Conservation (phyloP, 2,797 vertebrate species). For the Siniperca undulata region DNA sequence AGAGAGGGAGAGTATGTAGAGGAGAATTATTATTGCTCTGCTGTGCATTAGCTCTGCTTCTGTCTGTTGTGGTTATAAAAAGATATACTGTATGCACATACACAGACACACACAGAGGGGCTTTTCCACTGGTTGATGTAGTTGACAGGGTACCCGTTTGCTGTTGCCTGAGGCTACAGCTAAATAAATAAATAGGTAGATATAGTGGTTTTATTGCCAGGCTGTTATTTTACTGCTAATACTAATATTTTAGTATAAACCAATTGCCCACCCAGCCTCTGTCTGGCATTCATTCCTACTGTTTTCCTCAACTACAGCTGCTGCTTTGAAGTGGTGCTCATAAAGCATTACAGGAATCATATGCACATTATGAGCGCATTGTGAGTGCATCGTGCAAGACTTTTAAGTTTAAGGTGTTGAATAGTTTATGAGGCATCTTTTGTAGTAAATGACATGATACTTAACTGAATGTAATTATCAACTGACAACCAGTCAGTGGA, state of each 20-base stretch:
- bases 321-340: slow-evolving; percentile 47
- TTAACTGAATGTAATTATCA: background rate
- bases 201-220: slow-evolving; percentile 53
- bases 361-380: slow-evolving; percentile 21
- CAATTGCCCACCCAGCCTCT: slow-evolving; percentile 25
- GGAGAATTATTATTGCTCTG: slow-evolving; percentile 61
- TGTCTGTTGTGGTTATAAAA: slow-evolving; percentile 52
- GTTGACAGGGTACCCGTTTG: slow-evolving; percentile 52
- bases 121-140: slow-evolving; percentile 56
- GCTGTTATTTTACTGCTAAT: slow-evolving; percentile 63
- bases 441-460: background rate
- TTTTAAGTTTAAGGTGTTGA: background rate
- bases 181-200: slow-evolving; percentile 67
- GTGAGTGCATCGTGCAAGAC: background rate
- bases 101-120: slow-evolving; percentile 19
- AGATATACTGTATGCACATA: slow-evolving; percentile 26
- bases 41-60: slow-evolving; percentile 58
- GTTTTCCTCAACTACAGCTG: slow-evolving; percentile 34
- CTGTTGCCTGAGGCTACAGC: slow-evolving; percentile 53
- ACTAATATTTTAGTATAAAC: slow-evolving; percentile 62
- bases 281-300: slow-evolving; percentile 15
- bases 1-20: slow-evolving; percentile 36
- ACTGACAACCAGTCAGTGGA: too few relatives aligned
- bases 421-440: background rate
- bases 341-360: slow-evolving; percentile 36